A percentile compares a stretch with the other conserved stretches of the same genome.
Evolutionary conservation across 2,797 vertebrate species (phyloP).

Genomic region (Cyclura pinguis): DNA sequence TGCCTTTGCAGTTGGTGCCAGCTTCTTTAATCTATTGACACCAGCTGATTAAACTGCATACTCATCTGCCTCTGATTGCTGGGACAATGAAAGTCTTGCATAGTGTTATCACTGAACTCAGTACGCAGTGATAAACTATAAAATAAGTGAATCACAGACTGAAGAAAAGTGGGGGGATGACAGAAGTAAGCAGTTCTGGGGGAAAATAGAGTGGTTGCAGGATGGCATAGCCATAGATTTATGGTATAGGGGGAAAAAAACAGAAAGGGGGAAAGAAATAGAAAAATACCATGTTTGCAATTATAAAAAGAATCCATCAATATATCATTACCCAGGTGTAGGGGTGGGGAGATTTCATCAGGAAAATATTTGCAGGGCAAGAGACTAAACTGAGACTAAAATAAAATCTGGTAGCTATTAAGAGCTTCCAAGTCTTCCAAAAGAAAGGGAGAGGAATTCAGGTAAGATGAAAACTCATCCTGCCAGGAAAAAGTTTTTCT

Average conservation of each 20-base stretch:
- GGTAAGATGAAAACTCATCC: neutral
- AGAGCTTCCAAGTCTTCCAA: conserved; percentile 34
- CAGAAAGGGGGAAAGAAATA: neutral
- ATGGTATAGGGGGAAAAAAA: neutral
- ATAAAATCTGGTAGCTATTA: neutral
- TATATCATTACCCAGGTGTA: too few species aligned
- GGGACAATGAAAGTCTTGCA: neutral
- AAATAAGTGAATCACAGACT: neutral
- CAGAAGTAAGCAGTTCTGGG: neutral
- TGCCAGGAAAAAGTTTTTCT: conserved; percentile 16
- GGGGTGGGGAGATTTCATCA: too few species aligned
- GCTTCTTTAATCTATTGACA: neutral
- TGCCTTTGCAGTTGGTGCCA: neutral
- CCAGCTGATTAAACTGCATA: neutral
- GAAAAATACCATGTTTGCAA: neutral
- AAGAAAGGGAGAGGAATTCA: conserved; percentile 13
- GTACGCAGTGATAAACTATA: neutral
- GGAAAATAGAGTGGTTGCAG: neutral
- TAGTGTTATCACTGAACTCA: neutral
- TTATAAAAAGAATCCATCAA: neutral
- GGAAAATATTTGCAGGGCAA: conserved; percentile 30
- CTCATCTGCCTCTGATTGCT: neutral
- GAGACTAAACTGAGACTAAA: neutral
- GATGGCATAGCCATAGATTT: neutral
- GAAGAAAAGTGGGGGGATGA: neutral